phyloP scores from a whole-genome alignment of 1,140 invertebrate species.

The Agraylea sexmaculata region DNA sequence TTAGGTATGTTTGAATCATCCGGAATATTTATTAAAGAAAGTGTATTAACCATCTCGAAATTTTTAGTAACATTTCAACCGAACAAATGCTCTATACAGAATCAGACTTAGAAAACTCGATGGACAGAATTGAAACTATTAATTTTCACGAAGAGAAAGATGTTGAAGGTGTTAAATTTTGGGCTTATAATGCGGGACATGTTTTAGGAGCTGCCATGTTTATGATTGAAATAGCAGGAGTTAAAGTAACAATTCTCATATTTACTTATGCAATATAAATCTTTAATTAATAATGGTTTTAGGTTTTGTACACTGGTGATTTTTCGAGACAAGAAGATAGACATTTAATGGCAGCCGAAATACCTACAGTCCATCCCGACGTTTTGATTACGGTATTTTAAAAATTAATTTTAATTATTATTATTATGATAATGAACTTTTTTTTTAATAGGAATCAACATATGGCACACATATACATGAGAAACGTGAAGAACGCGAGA shows the following conservation, averaged over 20 bases:
- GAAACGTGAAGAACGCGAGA: constrained; percentile 91
- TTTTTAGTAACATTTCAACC: constrained; percentile 81
- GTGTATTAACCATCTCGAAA: background rate
- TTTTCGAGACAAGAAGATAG: constrained; percentile 98
- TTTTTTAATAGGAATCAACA: constrained; percentile 72
- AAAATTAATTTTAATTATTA: background rate
- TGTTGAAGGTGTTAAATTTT: constrained; percentile 92
- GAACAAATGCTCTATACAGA: constrained; percentile 98
- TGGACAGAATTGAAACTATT: constrained; percentile 98
- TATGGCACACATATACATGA: constrained; percentile 99
- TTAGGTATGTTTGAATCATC: constrained; percentile 57
- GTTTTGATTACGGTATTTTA: constrained; percentile 77
- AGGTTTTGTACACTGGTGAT: constrained; percentile 95
- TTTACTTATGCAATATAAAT: constrained; percentile 1
- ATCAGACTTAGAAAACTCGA: constrained; percentile 89
- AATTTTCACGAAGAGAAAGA: constrained; percentile 99
- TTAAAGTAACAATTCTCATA: constrained; percentile 51
- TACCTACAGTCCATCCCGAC: constrained; percentile 91
- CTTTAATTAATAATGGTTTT: constrained; percentile 21
- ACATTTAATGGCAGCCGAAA: constrained; percentile 98
- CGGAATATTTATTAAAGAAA: constrained; percentile 1
- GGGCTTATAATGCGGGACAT: constrained; percentile 98
- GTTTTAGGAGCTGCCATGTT: constrained; percentile 99
- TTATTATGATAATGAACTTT: constrained; percentile 2
- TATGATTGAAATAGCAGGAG: constrained; percentile 99